These are phyloP conservation scores for Sinocyclocheilus anophthalmus DNA, from an alignment of 2,113 vertebrate genomes.

Conservation along the genomic window DNA sequence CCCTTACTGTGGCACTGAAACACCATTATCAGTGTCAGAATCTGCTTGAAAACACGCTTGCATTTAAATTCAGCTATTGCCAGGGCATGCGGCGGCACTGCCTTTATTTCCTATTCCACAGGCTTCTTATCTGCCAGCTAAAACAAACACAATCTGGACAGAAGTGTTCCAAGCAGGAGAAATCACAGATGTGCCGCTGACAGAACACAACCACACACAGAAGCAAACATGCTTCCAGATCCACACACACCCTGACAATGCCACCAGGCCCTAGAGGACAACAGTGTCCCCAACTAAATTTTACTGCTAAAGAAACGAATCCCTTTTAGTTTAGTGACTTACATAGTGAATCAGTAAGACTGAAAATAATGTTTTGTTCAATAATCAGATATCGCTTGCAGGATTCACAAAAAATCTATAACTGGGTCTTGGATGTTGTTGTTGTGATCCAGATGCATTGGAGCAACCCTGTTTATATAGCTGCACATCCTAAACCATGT, in stretches of 20 bases:
- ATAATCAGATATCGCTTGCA: not conserved
- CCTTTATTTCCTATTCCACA: conserved; percentile 36
- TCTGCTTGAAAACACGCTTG: conserved; percentile 25
- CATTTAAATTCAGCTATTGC: conserved; percentile 41
- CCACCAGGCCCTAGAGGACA: conserved; percentile 25
- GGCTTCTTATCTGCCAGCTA: conserved; percentile 39
- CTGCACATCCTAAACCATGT: not conserved
- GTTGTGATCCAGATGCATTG: not conserved
- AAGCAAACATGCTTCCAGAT: conserved; percentile 28
- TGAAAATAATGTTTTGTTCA: not conserved
- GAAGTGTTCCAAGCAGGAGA: conserved; percentile 37
- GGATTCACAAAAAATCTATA: not conserved
- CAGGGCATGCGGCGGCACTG: conserved; percentile 9
- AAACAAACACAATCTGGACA: conserved; percentile 50
- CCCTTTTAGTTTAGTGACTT: not conserved
- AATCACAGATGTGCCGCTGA: conserved; percentile 41
- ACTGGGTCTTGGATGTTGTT: not conserved
- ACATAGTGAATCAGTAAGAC: not conserved
- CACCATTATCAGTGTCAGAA: not conserved
- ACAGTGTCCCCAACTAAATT: not conserved
- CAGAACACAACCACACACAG: conserved; percentile 36
- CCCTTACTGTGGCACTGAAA: not conserved
- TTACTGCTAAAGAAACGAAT: not conserved
- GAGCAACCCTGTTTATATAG: conserved; percentile 13
- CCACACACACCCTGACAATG: conserved; percentile 38